Percentiles rank a stretch among this genome's conserved stretches.
Conservation (phyloP, 1,140 invertebrate species). For the Hesperophylax magnus region DNA sequence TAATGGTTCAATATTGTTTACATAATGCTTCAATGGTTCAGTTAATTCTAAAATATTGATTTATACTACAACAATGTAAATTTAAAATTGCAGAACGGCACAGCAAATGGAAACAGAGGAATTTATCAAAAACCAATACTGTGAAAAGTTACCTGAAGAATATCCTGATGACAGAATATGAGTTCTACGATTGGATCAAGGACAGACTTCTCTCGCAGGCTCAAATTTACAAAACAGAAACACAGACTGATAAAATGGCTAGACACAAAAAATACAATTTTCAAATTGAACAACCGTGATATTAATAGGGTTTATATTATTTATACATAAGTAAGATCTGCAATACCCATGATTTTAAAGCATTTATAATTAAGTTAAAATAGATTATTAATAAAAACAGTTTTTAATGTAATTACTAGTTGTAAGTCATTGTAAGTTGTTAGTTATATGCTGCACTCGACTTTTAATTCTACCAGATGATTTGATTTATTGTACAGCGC, state of each 20-base stretch:
- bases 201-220: conserved; percentile 69
- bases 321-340: too few relatives aligned
- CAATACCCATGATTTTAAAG: too few relatives aligned
- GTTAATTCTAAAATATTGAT: too few relatives aligned
- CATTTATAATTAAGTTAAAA: too few relatives aligned
- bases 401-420: too few relatives aligned
- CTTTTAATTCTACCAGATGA: too few relatives aligned
- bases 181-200: conserved; percentile 77
- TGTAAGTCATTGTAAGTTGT: too few relatives aligned
- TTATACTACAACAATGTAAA: not conserved
- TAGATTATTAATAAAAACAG: too few relatives aligned
- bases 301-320: not conserved
- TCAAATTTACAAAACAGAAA: conserved; percentile 22
- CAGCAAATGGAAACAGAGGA: conserved; percentile 47
- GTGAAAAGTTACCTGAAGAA: conserved; percentile 29
- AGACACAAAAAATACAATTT: conserved; percentile 40
- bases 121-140: not conserved
- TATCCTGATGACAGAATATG: conserved; percentile 67
- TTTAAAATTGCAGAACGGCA: conserved; percentile 40
- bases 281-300: conserved; percentile 41
- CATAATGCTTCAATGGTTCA: too few relatives aligned
- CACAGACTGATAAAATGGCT: not conserved
- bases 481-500: too few relatives aligned
- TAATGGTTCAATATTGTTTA: too few relatives aligned
- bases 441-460: too few relatives aligned